Conservation (phyloP, 2,113 vertebrate species). For the Glaucomys volans region DNA sequence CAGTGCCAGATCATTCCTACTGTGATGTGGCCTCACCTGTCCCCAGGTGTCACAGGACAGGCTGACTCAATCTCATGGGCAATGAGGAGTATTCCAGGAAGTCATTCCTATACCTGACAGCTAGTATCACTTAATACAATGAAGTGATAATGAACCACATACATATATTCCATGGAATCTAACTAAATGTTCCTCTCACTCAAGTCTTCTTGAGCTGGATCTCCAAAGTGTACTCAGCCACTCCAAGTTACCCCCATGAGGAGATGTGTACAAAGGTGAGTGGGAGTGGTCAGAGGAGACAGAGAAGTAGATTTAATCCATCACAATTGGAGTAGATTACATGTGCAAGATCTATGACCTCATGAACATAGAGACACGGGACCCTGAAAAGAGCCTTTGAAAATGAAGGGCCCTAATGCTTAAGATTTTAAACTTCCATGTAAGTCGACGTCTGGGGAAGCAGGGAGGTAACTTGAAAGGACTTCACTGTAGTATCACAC, state of each 20-base stretch:
- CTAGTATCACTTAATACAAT: not conserved
- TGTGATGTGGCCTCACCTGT: not conserved
- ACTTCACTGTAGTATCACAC: not conserved
- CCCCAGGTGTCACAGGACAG: not conserved
- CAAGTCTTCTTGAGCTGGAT: not conserved
- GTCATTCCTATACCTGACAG: not conserved
- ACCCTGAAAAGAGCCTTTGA: not conserved
- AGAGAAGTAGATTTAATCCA: not conserved
- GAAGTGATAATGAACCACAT: not conserved
- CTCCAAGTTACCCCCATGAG: not conserved
- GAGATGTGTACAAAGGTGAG: not conserved
- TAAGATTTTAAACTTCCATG: not conserved
- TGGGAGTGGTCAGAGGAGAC: not conserved
- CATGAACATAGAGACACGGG: not conserved
- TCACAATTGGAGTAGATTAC: not conserved
- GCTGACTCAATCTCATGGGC: not conserved
- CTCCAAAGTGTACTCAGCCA: not conserved
- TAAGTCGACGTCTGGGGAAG: not conserved
- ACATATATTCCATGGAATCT: not conserved
- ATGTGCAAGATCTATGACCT: not conserved
- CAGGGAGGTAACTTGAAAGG: not conserved
- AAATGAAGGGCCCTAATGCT: not conserved
- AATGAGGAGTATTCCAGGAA: not conserved
- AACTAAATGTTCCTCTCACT: not conserved
- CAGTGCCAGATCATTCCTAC: not conserved